Base-by-base conservation (phyloP, 2,113 vertebrate species). In the Tyrannus savana region DNA sequence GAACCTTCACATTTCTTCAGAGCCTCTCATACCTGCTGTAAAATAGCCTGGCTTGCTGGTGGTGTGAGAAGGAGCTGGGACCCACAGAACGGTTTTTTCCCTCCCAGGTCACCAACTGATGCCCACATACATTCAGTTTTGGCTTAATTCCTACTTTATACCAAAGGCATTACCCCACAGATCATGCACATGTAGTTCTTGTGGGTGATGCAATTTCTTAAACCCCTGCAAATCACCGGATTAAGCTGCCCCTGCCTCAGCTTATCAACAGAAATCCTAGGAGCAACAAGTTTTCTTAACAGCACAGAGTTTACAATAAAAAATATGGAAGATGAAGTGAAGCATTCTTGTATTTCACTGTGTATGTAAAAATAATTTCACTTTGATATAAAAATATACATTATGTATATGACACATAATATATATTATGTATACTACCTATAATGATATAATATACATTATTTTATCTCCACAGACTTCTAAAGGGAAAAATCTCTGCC, bases 41-140 rank as follows among this genome's bases (percentile, higher is more conserved):
- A 50, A 76, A 7, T 2, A 64, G 71, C 77, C 64, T 24, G 44
- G 19, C 37, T 81, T 44, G 49, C 69, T 91, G 68, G 25, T 46
- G 81, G 2, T 22, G 44, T 9, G 58, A 37, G 73, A 46, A 78
- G 76, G 33, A 69, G 41, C n/a, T 12, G 28, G 25, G 52, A 60
- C 71, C 19, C 58, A 52, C 14, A 22, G 50, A n/a, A 58, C 5
- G 33, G 7, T 31, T 52, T 31, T 9, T 4, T 0, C 0, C 2
- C 22, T 12, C n/a, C 42, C 0, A 58, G 19, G 0, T 47, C 55
- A 78, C 39, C 82, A 91, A 46, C n/a, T 55, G 63, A 35, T 66
- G 63, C 37, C 35, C 27, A 17, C 2, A 37, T 2, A 41, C 0
- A 22, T 23, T 31, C 33, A 24, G 81, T 75, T 77, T 42, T 53